Percentiles rank a stretch among this genome's conserved stretches.
Conservation (phyloP, 2,113 vertebrate species). For the Sinocyclocheilus maitianheensis region DNA sequence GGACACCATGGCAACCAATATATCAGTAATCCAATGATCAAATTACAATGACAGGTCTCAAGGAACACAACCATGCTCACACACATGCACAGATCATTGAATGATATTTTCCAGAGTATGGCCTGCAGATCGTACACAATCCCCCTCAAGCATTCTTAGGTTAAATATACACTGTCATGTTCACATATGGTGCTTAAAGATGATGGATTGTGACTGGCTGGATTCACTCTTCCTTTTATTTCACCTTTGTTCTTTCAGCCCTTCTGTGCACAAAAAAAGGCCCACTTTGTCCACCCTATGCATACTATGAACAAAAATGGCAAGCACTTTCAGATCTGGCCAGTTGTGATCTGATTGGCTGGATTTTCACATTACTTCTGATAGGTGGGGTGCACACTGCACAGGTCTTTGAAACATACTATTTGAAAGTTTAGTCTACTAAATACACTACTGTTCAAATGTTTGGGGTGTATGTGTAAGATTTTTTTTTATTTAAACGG, state of each 20-base stretch:
- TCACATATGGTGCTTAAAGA: constrained; percentile 36
- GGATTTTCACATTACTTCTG: neutral
- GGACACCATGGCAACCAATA: constrained; percentile 63
- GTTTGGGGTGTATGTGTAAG: neutral
- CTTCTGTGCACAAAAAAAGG: neutral
- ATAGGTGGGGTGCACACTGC: neutral
- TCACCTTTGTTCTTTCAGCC: neutral
- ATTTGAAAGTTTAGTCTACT: neutral
- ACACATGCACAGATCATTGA: neutral
- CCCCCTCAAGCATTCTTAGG: constrained; percentile 25
- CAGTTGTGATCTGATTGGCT: neutral
- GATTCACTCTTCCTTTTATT: neutral
- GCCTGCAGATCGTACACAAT: constrained; percentile 15
- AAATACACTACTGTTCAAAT: neutral
- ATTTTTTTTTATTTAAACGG: neutral
- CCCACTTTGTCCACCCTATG: neutral
- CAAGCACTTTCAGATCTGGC: neutral
- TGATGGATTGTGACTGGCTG: constrained; percentile 42
- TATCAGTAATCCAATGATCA: constrained; percentile 58
- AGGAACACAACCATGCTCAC: constrained; percentile 25
- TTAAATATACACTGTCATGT: constrained; percentile 53
- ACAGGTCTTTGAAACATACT: neutral
- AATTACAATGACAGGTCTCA: constrained; percentile 51
- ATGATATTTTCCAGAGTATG: constrained; percentile 9
- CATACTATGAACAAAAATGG: neutral